phyloP scores from a whole-genome alignment of 2,113 vertebrate genomes.

The Speoplatyrhinus poulsoni region DNA sequence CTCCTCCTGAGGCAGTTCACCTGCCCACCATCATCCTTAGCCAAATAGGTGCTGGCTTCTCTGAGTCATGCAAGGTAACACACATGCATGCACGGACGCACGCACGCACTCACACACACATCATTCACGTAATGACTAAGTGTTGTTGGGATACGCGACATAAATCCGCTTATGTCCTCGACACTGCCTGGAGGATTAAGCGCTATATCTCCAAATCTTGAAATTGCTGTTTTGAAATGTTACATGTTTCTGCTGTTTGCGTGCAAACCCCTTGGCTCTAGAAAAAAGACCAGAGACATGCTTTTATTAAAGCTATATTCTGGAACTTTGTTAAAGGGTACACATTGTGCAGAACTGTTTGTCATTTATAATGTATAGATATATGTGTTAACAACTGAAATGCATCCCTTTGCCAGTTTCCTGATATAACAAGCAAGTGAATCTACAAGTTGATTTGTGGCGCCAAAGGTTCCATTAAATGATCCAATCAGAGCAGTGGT shows the following conservation, averaged over 20 bases:
- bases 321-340: no score
- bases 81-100: not conserved
- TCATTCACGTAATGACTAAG: conserved; percentile 40
- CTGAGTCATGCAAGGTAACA: not conserved
- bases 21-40: conserved; percentile 33
- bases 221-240: conserved; percentile 13
- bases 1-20: conserved; percentile 33
- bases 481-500: no score
- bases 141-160: conserved; percentile 39
- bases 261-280: not conserved
- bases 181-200: conserved; percentile 32
- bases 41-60: not conserved
- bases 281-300: no score
- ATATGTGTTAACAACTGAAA: no score
- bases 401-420: no score
- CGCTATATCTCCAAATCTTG: conserved; percentile 20
- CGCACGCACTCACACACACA: not conserved
- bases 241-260: not conserved
- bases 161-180: conserved; percentile 57
- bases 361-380: no score
- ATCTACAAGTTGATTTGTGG: no score
- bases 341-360: no score
- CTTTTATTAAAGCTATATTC: no score
- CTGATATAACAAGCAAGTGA: no score
- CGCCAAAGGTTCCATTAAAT: no score